Evolutionary conservation across 2,888 invertebrate genomes (phyloP), one percentile per base, ranked within the genome.

Genomic region (Lingula anatina): DNA sequence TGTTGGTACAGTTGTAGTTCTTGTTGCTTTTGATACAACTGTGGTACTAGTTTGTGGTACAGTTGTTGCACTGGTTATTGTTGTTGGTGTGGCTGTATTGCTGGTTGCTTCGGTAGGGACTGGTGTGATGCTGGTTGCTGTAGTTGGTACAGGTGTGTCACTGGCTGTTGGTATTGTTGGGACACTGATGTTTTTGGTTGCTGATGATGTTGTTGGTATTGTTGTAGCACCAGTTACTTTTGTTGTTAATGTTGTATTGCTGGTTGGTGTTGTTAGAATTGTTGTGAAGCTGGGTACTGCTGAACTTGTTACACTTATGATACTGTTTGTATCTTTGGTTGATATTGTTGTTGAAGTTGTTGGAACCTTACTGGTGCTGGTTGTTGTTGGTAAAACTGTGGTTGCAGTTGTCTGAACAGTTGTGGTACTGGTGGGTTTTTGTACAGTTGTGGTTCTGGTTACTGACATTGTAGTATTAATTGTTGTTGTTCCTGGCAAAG

Each of bases 381-480:
- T 26, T 27, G 43, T 25, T n/a, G 20, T 20, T 43, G 18, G 2
- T 15, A 27, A 21, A 27, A 20, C 25, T 26, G 36, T 18, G n/a
- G 36, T 36, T 36, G 36, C n/a, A n/a, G n/a, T n/a, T n/a, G n/a
- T n/a, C n/a, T n/a, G n/a, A n/a, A n/a, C n/a, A n/a, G n/a, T n/a
- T 20, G 48, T 35, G 24, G 44, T 4, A 31, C 23, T 15, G 23
- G 21, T 20, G 18, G 47, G 18, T 21, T n/a, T 24, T 5, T 27
- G 18, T 15, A 24, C 18, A n/a, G 40, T 25, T 27, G 26, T 15
- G 15, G 20, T 18, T 20, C 18, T 28, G 28, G 38, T 40, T 9
- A 28, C 15, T 7, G 47, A 15, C 25, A 41, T 23, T 28, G 41
- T 28, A 31, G 47, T 47, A n/a, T 18, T 26, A n/a, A 27, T 36